Percentiles rank a stretch among this genome's conserved stretches.
Conservation (phyloP, 2,113 vertebrate species). For the Engystomops pustulosus region DNA sequence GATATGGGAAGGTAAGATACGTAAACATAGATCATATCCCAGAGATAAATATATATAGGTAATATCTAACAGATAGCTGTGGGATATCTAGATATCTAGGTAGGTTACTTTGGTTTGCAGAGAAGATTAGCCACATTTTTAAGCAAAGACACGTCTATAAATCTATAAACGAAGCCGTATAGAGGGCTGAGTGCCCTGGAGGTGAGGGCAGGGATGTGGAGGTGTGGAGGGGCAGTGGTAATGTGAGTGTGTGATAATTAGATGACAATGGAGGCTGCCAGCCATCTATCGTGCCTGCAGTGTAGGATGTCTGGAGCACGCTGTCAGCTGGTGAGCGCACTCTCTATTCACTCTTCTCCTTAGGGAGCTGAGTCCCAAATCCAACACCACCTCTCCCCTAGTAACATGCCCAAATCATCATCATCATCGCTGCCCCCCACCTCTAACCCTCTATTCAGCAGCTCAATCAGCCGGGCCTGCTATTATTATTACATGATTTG, state of each 20-base stretch:
- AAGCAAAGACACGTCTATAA: too few relatives aligned
- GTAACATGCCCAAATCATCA: constrained; percentile 69
- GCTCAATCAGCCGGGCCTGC: background rate
- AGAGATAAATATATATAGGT: too few relatives aligned
- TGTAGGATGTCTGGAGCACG: constrained; percentile 90
- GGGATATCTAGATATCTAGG: background rate
- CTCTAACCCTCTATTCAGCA: constrained; percentile 39
- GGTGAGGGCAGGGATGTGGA: constrained; percentile 57
- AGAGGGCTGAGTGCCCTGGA: background rate
- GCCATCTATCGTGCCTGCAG: constrained; percentile 79
- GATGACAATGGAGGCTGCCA: constrained; percentile 77
- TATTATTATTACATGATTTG: background rate
- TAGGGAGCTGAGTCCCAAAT: constrained; percentile 78
- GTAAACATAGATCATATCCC: too few relatives aligned
- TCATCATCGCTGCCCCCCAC: constrained; percentile 45
- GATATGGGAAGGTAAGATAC: background rate
- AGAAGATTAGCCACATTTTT: constrained; percentile 8
- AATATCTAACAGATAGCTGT: background rate
- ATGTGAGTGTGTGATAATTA: constrained; percentile 83
- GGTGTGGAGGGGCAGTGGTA: constrained; percentile 61
- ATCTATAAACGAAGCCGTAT: too few relatives aligned
- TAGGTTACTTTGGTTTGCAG: background rate
- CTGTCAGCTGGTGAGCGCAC: constrained; percentile 99
- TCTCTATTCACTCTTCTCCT: constrained; percentile 81
- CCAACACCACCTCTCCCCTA: constrained; percentile 70